Conservation (phyloP, 2,113 vertebrate species). For the Callionymus lyra region DNA sequence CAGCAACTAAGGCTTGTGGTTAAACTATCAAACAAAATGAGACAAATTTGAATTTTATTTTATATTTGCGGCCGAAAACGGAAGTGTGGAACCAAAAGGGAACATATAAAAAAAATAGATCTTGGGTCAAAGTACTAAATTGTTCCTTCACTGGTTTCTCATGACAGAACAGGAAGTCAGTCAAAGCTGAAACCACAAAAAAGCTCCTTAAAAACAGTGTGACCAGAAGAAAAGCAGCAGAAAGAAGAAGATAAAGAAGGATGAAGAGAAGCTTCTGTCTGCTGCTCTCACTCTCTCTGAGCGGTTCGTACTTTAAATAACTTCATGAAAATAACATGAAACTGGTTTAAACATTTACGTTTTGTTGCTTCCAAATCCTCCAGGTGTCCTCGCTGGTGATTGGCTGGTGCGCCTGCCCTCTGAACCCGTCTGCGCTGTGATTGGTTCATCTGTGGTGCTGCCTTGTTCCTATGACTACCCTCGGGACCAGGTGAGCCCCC, state of each 20-base stretch:
- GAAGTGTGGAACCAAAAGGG: too few relatives aligned
- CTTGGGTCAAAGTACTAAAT: too few relatives aligned
- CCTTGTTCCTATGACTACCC: conserved; percentile 63
- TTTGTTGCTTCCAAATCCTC: too few relatives aligned
- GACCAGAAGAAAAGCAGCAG: neutral
- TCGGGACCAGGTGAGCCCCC: conserved; percentile 9
- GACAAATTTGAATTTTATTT: too few relatives aligned
- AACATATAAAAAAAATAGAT: too few relatives aligned
- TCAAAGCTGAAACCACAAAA: neutral
- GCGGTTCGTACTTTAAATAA: conserved; percentile 38
- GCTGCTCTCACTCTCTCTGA: conserved; percentile 28
- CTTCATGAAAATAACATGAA: too few relatives aligned
- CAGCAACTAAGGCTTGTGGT: too few relatives aligned
- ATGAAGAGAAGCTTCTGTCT: conserved; percentile 20
- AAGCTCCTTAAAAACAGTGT: neutral
- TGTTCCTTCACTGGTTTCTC: too few relatives aligned
- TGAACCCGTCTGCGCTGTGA: conserved; percentile 38
- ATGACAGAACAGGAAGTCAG: too few relatives aligned
- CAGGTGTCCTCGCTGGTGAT: conserved; percentile 41
- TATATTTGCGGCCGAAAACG: too few relatives aligned
- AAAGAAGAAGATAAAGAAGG: conserved; percentile 5
- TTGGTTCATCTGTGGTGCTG: conserved; percentile 50
- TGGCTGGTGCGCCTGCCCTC: conserved; percentile 47
- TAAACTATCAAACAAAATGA: too few relatives aligned
- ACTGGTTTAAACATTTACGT: too few relatives aligned